Evolutionary conservation across 2,888 invertebrate species (phyloP).

Genomic region (Amblyjoppa proteus): DNA sequence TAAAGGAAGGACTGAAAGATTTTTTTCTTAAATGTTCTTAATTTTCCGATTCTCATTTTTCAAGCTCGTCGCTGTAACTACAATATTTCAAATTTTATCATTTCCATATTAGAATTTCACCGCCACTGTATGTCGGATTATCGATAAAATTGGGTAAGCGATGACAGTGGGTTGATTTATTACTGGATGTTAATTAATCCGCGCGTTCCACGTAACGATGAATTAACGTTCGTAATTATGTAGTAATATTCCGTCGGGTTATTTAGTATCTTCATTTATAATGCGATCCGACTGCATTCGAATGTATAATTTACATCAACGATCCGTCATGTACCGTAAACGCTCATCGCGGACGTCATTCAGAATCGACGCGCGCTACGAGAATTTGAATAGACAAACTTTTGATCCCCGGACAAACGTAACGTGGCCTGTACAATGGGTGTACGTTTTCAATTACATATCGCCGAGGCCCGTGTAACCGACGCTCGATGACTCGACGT

Average conservation of each 20-base stretch:
- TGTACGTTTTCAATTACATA: constrained; percentile 73
- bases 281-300: constrained; percentile 11
- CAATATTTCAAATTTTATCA: neutral
- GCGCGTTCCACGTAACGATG: neutral
- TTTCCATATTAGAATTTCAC: neutral
- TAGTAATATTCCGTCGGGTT: constrained; percentile 1
- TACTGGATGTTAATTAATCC: constrained; percentile 4
- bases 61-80: neutral
- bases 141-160: neutral
- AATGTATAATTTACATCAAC: constrained; percentile 50
- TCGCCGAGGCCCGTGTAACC: constrained; percentile 68
- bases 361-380: constrained; percentile 42
- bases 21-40: neutral
- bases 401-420: constrained; percentile 8
- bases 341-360: constrained; percentile 5
- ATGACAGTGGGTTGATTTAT: constrained; percentile 18
- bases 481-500: constrained; percentile 69
- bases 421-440: neutral
- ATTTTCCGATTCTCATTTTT: neutral
- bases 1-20: too few species aligned
- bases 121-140: neutral
- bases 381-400: constrained; percentile 5
- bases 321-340: constrained; percentile 6
- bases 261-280: constrained; percentile 34
- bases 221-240: constrained; percentile 17